Percentiles rank a stretch among this genome's conserved stretches.
Conservation (phyloP, 2,888 invertebrate genomes). For the Halictus ligatus region DNA sequence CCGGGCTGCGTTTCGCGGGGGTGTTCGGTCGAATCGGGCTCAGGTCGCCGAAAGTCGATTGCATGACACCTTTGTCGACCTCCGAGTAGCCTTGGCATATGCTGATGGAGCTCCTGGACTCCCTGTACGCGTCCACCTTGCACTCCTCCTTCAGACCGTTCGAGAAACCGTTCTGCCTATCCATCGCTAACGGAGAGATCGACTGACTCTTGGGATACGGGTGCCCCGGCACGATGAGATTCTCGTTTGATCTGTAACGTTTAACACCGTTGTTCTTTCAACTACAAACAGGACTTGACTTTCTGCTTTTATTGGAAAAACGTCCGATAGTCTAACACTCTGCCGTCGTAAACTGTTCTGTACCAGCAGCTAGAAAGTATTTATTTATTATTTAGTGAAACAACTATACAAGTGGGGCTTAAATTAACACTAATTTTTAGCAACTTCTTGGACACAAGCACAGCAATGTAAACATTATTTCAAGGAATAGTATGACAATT, state of each 20-base stretch:
- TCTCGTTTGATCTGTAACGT: slow-evolving; percentile 79
- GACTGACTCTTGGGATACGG: slow-evolving; percentile 80
- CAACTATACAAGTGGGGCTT: background rate
- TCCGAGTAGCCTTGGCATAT: slow-evolving; percentile 79
- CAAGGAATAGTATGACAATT: too few species aligned
- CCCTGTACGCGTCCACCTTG: slow-evolving; percentile 76
- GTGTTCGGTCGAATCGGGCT: slow-evolving; percentile 77
- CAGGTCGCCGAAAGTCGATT: slow-evolving; percentile 73
- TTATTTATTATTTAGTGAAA: background rate
- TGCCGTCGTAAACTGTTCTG: background rate
- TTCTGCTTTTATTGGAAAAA: background rate
- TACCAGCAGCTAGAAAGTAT: background rate
- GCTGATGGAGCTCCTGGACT: slow-evolving; percentile 73
- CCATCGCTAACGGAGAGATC: slow-evolving; percentile 83
- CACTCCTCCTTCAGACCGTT: slow-evolving; percentile 80
- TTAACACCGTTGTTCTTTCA: background rate
- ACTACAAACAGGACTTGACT: background rate
- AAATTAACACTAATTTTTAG: too few species aligned
- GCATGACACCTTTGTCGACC: slow-evolving; percentile 78
- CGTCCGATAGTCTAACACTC: too few species aligned
- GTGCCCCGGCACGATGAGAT: slow-evolving; percentile 75
- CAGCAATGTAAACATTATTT: too few species aligned
- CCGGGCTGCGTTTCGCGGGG: slow-evolving; percentile 68
- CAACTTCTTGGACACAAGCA: too few species aligned
- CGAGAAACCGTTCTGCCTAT: slow-evolving; percentile 81